Percentiles rank a stretch among this genome's conserved stretches.
Conservation (phyloP, 2,888 invertebrate species). For the Amiota mariae region DNA sequence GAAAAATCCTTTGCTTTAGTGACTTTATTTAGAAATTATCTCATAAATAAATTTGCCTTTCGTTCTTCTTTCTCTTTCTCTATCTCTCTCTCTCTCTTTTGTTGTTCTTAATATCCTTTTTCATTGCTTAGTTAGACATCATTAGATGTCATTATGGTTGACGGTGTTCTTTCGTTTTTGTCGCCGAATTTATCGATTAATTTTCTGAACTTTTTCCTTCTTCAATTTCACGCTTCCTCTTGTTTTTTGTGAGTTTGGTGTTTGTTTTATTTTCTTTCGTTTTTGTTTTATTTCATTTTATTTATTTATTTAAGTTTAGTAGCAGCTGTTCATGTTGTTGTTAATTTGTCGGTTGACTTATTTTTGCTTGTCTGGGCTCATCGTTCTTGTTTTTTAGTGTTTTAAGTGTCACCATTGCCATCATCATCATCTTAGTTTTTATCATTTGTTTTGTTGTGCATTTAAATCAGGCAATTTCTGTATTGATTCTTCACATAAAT, state of each 20-base stretch:
- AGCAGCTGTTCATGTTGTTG: constrained; percentile 17
- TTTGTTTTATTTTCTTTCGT: constrained; percentile 8
- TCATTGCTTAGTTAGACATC: neutral
- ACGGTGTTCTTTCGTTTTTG: constrained; percentile 15
- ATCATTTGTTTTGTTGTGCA: neutral
- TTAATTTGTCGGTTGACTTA: constrained; percentile 10
- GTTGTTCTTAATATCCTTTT: constrained; percentile 4
- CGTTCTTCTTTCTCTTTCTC: too few relatives aligned
- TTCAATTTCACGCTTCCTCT: neutral
- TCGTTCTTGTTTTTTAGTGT: constrained; percentile 3
- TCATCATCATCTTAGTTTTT: too few relatives aligned
- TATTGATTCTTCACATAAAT: neutral
- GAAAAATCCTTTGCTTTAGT: neutral
- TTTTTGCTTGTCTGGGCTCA: constrained; percentile 27
- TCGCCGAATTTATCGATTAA: neutral
- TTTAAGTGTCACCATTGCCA: neutral
- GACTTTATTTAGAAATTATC: constrained; percentile 33
- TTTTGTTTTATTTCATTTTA: constrained; percentile 1
- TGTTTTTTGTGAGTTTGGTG: neutral
- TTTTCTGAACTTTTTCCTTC: neutral
- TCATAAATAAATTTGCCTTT: constrained; percentile 34
- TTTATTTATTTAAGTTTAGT: constrained; percentile 1
- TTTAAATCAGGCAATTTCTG: neutral
- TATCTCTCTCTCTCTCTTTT: too few relatives aligned
- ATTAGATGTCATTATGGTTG: too few relatives aligned